Percentiles rank a stretch among this genome's conserved stretches.
Evolutionary conservation across 2,888 invertebrate species (phyloP).

Genomic region (Epinotia demarniana): DNA sequence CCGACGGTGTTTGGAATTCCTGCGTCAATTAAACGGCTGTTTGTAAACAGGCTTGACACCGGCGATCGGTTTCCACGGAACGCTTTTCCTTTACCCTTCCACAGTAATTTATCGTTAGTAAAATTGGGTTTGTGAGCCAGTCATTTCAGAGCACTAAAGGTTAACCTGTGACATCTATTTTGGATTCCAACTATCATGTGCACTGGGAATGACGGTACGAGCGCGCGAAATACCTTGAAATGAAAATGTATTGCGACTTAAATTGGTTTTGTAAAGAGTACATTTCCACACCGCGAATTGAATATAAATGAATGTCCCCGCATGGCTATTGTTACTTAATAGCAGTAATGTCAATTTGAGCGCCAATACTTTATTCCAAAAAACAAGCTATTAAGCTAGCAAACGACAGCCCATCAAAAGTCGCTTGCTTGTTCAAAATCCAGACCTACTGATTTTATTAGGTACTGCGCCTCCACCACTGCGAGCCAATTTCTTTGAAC

Average conservation of each 20-base stretch:
- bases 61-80: slow-evolving; percentile 71
- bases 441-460: slow-evolving; percentile 20
- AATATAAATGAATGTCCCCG: not conserved
- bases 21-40: slow-evolving; percentile 76
- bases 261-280: not conserved
- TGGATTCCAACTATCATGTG: not conserved
- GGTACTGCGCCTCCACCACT: slow-evolving; percentile 38
- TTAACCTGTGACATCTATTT: slow-evolving; percentile 12
- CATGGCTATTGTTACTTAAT: not conserved
- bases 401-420: not conserved
- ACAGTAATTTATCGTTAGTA: slow-evolving; percentile 4
- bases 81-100: slow-evolving; percentile 59
- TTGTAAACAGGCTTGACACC: slow-evolving; percentile 74
- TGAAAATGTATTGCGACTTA: not conserved
- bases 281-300: not conserved
- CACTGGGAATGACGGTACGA: too few relatives aligned
- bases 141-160: not conserved
- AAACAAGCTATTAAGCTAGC: not conserved
- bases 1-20: slow-evolving; percentile 75
- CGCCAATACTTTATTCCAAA: not conserved
- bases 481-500: slow-evolving; percentile 58
- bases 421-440: not conserved
- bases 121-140: not conserved
- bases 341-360: not conserved
- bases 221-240: not conserved